Evolutionary conservation across 2,888 invertebrate species (phyloP).

Genomic region (Zygaena filipendulae): DNA sequence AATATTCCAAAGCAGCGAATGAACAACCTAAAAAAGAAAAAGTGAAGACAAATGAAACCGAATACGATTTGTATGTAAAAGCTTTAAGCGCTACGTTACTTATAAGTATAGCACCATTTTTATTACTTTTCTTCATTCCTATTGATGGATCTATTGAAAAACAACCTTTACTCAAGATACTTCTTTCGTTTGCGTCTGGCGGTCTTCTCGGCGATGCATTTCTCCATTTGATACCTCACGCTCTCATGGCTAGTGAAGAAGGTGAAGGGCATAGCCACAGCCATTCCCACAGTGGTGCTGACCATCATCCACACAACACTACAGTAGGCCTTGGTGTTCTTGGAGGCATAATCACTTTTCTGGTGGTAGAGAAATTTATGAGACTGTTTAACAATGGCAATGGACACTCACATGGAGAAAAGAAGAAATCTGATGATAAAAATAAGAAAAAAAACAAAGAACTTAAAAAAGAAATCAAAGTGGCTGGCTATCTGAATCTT

Average conservation of each 20-base stretch:
- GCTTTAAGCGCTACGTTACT: slow-evolving; percentile 91
- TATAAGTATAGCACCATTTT: slow-evolving; percentile 94
- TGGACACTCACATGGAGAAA: slow-evolving; percentile 75
- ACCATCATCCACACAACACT: slow-evolving; percentile 77
- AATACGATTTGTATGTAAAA: slow-evolving; percentile 75
- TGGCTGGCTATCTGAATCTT: slow-evolving; percentile 90
- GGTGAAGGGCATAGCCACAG: slow-evolving; percentile 58
- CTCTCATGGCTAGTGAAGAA: slow-evolving; percentile 60
- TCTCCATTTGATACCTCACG: slow-evolving; percentile 98
- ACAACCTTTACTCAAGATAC: slow-evolving; percentile 87
- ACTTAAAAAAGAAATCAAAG: slow-evolving; percentile 55
- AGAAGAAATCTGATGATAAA: slow-evolving; percentile 51
- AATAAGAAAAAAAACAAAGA: slow-evolving; percentile 41
- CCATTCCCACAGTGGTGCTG: slow-evolving; percentile 56
- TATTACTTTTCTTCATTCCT: slow-evolving; percentile 93
- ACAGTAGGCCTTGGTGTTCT: slow-evolving; percentile 95
- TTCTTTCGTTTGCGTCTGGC: slow-evolving; percentile 94
- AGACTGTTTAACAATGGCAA: slow-evolving; percentile 87
- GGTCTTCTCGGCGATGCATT: slow-evolving; percentile 98
- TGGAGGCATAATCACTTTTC: slow-evolving; percentile 91
- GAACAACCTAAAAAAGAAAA: slow-evolving; percentile 38
- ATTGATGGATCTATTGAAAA: slow-evolving; percentile 87
- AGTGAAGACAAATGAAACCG: slow-evolving; percentile 30
- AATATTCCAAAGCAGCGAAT: slow-evolving; percentile 80
- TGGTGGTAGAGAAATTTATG: slow-evolving; percentile 93